phyloP scores from a whole-genome alignment of 2,797 vertebrate genomes.

The Todus mexicanus region DNA sequence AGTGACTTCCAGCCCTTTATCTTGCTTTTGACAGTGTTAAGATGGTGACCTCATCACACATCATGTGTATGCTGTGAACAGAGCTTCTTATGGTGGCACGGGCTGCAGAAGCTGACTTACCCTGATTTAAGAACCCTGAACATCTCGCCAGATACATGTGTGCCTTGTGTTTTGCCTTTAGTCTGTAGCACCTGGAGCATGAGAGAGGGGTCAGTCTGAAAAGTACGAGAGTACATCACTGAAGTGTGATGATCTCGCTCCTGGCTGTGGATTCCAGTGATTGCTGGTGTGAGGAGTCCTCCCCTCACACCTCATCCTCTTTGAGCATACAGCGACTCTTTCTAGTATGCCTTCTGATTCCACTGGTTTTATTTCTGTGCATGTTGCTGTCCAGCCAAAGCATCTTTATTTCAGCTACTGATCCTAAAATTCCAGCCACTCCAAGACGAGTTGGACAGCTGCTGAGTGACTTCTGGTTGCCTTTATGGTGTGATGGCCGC shows the following conservation, averaged over 20 bases:
- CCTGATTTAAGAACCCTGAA: background rate
- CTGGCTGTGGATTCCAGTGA: background rate
- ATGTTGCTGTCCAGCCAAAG: background rate
- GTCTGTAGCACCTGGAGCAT: background rate
- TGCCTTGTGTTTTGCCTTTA: background rate
- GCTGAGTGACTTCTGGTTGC: background rate
- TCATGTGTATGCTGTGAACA: background rate
- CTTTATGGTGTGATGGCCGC: background rate
- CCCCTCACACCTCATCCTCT: background rate
- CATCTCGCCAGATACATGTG: background rate
- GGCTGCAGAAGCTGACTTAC: background rate
- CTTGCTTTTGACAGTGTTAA: background rate
- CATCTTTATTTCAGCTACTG: background rate
- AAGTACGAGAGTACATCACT: rapidly evolving
- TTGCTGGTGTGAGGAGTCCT: background rate
- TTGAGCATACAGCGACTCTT: background rate
- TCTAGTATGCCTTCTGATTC: background rate
- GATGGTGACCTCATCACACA: background rate
- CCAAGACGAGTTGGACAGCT: background rate
- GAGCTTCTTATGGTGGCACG: background rate
- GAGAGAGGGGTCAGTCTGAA: background rate
- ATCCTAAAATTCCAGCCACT: background rate
- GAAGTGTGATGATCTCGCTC: background rate
- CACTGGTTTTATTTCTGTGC: background rate
- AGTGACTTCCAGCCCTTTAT: background rate